Conservation (phyloP, 2,113 vertebrate genomes). For the Propithecus coquereli region DNA sequence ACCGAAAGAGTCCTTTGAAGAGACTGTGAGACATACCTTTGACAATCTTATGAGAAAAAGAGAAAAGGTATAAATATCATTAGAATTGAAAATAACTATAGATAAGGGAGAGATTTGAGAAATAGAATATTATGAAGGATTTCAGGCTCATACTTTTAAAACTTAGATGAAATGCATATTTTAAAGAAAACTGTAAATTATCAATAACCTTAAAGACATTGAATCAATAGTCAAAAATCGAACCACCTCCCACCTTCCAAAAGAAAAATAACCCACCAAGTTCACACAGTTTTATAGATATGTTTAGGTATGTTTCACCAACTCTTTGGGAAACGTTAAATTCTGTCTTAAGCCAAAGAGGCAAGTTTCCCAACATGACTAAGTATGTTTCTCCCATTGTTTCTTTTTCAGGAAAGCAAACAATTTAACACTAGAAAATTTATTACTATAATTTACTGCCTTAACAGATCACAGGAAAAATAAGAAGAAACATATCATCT, state of each 20-base stretch:
- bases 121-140: neutral
- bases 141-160: neutral
- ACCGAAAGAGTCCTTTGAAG: neutral
- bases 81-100: neutral
- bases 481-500: neutral
- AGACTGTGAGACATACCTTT: neutral
- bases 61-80: neutral
- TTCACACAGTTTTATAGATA: neutral
- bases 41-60: neutral
- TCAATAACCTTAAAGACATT: neutral
- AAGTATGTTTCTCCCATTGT: neutral
- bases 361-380: neutral
- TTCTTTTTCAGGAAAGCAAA: neutral
- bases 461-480: neutral
- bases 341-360: slow-evolving; percentile 2
- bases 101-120: neutral
- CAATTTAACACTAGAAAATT: slow-evolving; percentile 5
- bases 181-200: neutral
- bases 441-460: neutral
- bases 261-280: neutral
- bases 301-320: neutral
- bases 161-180: neutral
- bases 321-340: neutral
- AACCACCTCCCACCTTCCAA: neutral
- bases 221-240: neutral